Evolutionary conservation across 1,140 invertebrate species (phyloP), one percentile per base, ranked within the genome.

Genomic region (Chrysomallon squamiferum): DNA sequence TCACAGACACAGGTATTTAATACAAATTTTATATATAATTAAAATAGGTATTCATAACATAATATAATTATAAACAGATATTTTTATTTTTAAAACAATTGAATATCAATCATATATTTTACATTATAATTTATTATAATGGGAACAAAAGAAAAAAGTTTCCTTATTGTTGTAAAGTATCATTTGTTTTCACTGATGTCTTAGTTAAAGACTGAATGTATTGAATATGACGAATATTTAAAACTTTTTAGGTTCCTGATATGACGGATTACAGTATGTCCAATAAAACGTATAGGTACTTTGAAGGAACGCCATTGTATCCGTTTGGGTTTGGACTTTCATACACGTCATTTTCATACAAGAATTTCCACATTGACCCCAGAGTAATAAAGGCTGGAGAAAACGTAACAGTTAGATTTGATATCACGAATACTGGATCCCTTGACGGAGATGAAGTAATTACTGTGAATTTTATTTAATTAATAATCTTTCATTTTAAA

Each of bases 321-420:
- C 77, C 78, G 9, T 82, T 79, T 69, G 80, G 80, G 4, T 82
- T 78, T 67, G 80, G 80, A n/a, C 45, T 82, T 25, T 76, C 77
- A 29, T 82, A 79, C 54, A 72, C 73, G 13, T 70, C 41, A 18
- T 82, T 80, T 64, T 38, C 41, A 9, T 82, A 79, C 47, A 62
- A 33, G 2, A 41, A 73, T 22, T 33, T 79, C 1, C 27, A 38
- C 29, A 47, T 74, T 9, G 35, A 49, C 9, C 62, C 67, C 25
- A 5, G 11, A 22, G 58, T 56, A 49, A 50, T 77, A 2, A 59
- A 74, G 22, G 52, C 61, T 3, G 74, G 71, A 6, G 43, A 72
- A 6, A 27, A 33, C 32, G 43, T 78, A 4, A 50, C 60, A 30
- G 62, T 80, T 20, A 38, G 30, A 41, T 71, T 73, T 9, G 65